Evolutionary conservation across 2,797 vertebrate genomes (phyloP), one percentile per base, ranked within the genome.

Genomic region (Zalophus californianus): DNA sequence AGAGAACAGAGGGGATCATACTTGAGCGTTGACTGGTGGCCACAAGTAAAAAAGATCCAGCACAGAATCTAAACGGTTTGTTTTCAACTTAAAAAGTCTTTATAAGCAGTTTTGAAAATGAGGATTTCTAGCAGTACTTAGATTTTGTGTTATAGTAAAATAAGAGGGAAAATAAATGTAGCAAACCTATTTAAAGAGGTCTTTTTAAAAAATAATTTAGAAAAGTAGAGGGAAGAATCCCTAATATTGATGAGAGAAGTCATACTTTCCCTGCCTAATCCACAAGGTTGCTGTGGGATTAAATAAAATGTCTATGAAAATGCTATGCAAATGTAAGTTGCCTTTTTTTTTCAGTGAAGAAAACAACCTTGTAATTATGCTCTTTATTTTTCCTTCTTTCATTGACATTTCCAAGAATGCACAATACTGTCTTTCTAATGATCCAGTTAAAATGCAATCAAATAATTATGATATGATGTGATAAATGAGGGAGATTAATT

Each of bases 331-430:
- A 97, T 82, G 35, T 83, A 97, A 94, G 68, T 56, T 96, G 75
- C 25, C 66, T 90, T 96, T 88, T 95, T 88, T 96, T 86, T 96
- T 94, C 90, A 90, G 38, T 85, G 90, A 97, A 97, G 96, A 96
- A 97, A 98, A 97, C 89, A 96, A 84, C 48, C 86, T 96, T 80
- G 35, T 95, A 97, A 98, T 94, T 97, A 97, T 21, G 88, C 91
- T 96, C 92, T 97, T 98, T 86, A 97, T 95, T 98, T 98, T 95
- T 97, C 23, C 90, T 97, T 97, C 88, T 97, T 97, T 97, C 97
- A 86, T 91, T 97, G 95, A 98, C 94, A 97, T 97, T 97, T 97
- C 96, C 54, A 91, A 97, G 96, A 98, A 98, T 94, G 87, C 89
- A 97, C 86, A 96, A 97, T 97, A 96, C 96, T 96, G 75, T 98